Conservation (phyloP, 2,797 vertebrate species). For the Chloroceryle inda region DNA sequence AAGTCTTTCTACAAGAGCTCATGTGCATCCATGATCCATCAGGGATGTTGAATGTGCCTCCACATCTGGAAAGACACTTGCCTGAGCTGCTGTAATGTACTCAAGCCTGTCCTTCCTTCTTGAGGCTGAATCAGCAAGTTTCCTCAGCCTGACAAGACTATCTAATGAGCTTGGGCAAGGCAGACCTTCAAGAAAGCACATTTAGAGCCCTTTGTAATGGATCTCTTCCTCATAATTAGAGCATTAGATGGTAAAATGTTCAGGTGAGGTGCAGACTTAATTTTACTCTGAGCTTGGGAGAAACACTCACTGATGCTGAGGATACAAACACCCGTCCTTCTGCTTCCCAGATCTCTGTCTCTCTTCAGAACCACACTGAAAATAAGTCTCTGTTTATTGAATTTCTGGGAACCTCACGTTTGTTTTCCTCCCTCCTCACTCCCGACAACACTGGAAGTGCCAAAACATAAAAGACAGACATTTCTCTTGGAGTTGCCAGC, state of each 20-base stretch:
- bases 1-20: background rate
- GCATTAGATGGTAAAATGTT: background rate
- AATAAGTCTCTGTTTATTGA: conserved; percentile 41
- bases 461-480: conserved; percentile 27
- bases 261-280: background rate
- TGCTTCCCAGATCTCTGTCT: conserved; percentile 26
- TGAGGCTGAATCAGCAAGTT: background rate
- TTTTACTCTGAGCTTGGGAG: background rate
- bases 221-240: background rate
- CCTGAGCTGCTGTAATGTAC: background rate
- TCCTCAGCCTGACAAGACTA: background rate
- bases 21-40: background rate
- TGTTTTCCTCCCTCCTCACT: background rate
- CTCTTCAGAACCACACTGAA: background rate
- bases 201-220: background rate
- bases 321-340: background rate
- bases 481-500: background rate
- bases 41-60: background rate
- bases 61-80: background rate
- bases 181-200: background rate
- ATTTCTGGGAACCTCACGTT: conserved; percentile 53
- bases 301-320: background rate
- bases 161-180: background rate
- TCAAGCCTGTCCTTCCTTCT: background rate
- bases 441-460: background rate